These are phyloP conservation scores for Falco peregrinus DNA, from an alignment of 2,797 vertebrate species.

Conservation along the genomic window DNA sequence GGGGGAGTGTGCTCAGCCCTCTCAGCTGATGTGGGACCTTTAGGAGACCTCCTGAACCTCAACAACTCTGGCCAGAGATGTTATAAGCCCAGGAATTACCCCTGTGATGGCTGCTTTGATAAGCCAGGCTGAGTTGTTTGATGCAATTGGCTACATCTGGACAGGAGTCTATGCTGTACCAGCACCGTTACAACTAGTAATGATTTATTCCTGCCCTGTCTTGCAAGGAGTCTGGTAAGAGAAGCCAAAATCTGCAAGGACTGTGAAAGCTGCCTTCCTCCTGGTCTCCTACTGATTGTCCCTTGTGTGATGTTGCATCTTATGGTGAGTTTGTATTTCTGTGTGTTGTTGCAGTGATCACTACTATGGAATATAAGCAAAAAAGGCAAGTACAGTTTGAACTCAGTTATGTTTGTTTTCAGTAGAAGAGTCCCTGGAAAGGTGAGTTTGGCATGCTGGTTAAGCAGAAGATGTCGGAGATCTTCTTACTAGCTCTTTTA, in stretches of 20 bases:
- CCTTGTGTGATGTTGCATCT: background rate
- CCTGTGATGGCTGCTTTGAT: background rate
- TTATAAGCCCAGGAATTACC: background rate
- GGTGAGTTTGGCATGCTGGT: background rate
- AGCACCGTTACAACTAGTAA: background rate
- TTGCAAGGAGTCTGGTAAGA: background rate
- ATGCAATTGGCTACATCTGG: background rate
- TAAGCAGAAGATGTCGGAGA: background rate
- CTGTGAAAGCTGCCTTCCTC: background rate
- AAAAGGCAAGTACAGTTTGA: background rate
- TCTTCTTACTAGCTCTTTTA: background rate
- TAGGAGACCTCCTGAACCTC: background rate
- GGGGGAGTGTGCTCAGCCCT: background rate
- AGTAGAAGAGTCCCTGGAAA: background rate
- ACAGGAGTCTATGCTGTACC: background rate
- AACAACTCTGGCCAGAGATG: background rate
- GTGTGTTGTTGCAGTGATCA: fast-evolving
- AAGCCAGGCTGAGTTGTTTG: background rate
- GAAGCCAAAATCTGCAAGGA: background rate
- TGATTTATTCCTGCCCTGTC: background rate
- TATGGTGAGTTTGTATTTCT: background rate
- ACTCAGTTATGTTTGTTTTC: background rate
- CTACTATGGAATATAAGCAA: background rate
- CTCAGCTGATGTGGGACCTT: background rate
- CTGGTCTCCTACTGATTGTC: background rate